phyloP scores from a whole-genome alignment of 2,113 vertebrate species.

The Ifrita kowaldi region DNA sequence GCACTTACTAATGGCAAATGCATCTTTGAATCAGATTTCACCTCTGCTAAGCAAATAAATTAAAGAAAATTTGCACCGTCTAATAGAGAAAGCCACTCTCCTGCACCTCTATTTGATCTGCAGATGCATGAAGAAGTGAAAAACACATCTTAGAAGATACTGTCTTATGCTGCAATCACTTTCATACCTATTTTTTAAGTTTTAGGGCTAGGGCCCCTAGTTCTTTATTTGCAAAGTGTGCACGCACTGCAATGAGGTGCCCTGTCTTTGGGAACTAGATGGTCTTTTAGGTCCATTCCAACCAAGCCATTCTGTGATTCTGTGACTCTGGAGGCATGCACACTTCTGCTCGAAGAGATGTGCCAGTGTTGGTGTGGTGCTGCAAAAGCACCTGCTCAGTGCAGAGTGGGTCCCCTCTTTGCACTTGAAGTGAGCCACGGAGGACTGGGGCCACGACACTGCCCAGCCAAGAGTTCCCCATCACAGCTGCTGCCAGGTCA shows the following conservation, averaged over 20 bases:
- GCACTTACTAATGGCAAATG: slow-evolving; percentile 57
- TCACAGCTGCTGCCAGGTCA: background rate
- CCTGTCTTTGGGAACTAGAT: background rate
- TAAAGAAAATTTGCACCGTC: background rate
- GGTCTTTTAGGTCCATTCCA: background rate
- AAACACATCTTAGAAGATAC: background rate
- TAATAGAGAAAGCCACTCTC: background rate
- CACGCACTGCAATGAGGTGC: rapidly evolving
- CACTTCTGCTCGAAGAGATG: background rate
- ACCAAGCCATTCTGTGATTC: background rate
- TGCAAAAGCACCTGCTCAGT: background rate
- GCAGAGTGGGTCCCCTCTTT: background rate
- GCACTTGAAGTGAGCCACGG: rapidly evolving
- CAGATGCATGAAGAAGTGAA: background rate
- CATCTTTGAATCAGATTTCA: slow-evolving; percentile 45
- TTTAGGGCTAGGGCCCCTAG: background rate
- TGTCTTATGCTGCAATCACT: background rate
- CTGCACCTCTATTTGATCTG: background rate
- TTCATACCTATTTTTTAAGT: background rate
- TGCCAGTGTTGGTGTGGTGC: rapidly evolving
- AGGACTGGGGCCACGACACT: rapidly evolving
- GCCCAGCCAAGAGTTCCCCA: rapidly evolving
- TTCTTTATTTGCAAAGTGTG: background rate
- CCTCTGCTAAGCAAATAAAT: slow-evolving; percentile 11
- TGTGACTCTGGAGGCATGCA: background rate